phyloP scores from a whole-genome alignment of 2,797 vertebrate genomes.

The Oceanodroma leucorhoa region DNA sequence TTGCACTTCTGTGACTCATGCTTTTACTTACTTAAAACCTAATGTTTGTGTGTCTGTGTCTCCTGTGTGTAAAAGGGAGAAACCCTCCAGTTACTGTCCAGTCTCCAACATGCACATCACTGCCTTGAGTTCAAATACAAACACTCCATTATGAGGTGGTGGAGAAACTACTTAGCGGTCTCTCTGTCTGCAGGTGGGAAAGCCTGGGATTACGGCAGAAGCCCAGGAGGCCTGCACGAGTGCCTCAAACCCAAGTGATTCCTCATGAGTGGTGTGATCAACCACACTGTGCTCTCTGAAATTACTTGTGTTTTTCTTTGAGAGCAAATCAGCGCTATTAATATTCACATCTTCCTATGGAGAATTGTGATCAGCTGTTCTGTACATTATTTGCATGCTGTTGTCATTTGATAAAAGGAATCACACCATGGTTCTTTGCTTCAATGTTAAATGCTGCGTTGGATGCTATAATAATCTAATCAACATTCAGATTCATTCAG shows the following conservation, averaged over 20 bases:
- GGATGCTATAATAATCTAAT: conserved; percentile 45
- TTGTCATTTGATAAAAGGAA: conserved; percentile 41
- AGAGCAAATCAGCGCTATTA: conserved; percentile 11
- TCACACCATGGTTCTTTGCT: conserved; percentile 34
- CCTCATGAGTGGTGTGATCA: neutral
- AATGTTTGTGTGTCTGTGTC: neutral
- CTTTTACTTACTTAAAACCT: neutral
- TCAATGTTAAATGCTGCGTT: neutral
- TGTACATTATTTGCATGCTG: conserved; percentile 33
- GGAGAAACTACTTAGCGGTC: neutral
- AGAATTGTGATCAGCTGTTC: conserved; percentile 28
- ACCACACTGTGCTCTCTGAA: neutral
- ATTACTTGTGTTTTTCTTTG: neutral
- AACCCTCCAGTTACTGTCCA: neutral
- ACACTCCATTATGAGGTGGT: neutral
- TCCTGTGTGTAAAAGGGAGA: neutral
- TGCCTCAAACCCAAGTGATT: neutral
- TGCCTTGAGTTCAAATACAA: neutral
- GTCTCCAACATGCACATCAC: neutral
- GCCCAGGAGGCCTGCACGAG: neutral
- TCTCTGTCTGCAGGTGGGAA: neutral
- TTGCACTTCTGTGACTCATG: neutral
- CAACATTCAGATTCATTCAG: conserved; percentile 40
- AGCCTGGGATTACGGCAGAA: neutral
- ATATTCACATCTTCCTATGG: conserved; percentile 10